These are phyloP conservation scores for Colaptes auratus DNA, from an alignment of 2,113 vertebrate genomes.

Conservation along the genomic window DNA sequence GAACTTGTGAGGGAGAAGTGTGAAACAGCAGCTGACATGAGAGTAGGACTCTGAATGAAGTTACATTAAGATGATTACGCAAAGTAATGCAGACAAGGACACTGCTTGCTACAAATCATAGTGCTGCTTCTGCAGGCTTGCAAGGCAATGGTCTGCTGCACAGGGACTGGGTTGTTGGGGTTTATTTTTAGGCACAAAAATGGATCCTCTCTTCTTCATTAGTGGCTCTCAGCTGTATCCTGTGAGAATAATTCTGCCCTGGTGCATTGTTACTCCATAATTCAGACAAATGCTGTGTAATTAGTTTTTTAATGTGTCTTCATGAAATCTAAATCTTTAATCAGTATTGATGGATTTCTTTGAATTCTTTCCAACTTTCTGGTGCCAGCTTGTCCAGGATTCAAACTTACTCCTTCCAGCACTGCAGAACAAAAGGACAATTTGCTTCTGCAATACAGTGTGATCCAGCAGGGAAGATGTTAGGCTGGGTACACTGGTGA, in stretches of 20 bases:
- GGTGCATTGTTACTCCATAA: background rate
- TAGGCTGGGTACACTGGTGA: background rate
- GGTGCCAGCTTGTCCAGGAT: background rate
- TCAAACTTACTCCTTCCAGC: background rate
- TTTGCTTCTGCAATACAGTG: background rate
- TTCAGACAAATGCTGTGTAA: background rate
- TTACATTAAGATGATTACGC: background rate
- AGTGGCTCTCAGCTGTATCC: background rate
- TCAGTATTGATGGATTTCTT: background rate
- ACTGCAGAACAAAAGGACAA: background rate
- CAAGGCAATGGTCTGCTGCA: background rate
- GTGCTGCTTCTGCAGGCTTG: background rate
- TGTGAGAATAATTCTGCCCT: background rate
- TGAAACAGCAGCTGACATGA: background rate
- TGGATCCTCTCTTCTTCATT: background rate
- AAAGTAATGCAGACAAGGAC: background rate
- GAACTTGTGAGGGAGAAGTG: background rate
- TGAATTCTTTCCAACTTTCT: background rate
- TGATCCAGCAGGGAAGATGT: background rate
- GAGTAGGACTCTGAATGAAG: background rate
- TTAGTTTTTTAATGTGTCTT: constrained; percentile 18
- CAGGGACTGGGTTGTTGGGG: background rate
- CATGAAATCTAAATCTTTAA: constrained; percentile 19
- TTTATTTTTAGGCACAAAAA: background rate
- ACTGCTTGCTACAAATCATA: background rate